Evolutionary conservation across 2,888 invertebrate genomes (phyloP).

Genomic region (Spialia ferax): DNA sequence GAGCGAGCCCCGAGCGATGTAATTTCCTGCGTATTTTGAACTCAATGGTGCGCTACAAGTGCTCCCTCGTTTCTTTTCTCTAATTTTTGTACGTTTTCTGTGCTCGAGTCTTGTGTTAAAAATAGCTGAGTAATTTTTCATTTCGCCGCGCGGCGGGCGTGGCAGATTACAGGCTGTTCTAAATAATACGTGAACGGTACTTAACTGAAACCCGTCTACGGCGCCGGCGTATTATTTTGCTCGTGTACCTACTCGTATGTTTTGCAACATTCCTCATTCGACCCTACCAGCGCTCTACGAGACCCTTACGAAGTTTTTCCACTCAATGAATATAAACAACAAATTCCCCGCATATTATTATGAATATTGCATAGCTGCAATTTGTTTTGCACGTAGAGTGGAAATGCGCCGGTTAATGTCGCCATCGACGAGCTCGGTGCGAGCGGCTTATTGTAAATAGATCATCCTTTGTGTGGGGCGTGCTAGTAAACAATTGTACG

Average conservation of each 20-base stretch:
- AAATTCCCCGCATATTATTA: slow-evolving; percentile 55
- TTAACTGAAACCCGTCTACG: slow-evolving; percentile 74
- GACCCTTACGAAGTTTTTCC: slow-evolving; percentile 70
- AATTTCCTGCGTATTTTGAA: slow-evolving; percentile 86
- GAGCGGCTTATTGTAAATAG: slow-evolving; percentile 42
- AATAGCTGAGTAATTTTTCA: slow-evolving; percentile 85
- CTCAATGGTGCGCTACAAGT: slow-evolving; percentile 85
- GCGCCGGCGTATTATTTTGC: slow-evolving; percentile 72
- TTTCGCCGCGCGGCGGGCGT: slow-evolving; percentile 83
- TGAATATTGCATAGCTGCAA: slow-evolving; percentile 42
- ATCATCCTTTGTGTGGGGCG: slow-evolving; percentile 68
- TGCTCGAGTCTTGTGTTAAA: slow-evolving; percentile 82
- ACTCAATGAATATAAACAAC: slow-evolving; percentile 58
- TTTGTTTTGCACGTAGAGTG: slow-evolving; percentile 41
- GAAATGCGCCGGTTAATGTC: slow-evolving; percentile 41
- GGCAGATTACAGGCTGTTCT: slow-evolving; percentile 84
- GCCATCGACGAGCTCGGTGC: slow-evolving; percentile 23
- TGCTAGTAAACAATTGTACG: slow-evolving; percentile 70
- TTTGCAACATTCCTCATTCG: slow-evolving; percentile 70
- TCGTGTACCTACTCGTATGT: slow-evolving; percentile 55
- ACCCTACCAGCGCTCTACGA: slow-evolving; percentile 66
- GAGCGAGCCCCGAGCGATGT: slow-evolving; percentile 73
- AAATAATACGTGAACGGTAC: slow-evolving; percentile 80
- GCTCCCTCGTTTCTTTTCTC: slow-evolving; percentile 83
- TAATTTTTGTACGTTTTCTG: slow-evolving; percentile 86